Base-by-base conservation (phyloP, 92 coral and sea anemone species). In the Umimayanthus kanabou region DNA sequence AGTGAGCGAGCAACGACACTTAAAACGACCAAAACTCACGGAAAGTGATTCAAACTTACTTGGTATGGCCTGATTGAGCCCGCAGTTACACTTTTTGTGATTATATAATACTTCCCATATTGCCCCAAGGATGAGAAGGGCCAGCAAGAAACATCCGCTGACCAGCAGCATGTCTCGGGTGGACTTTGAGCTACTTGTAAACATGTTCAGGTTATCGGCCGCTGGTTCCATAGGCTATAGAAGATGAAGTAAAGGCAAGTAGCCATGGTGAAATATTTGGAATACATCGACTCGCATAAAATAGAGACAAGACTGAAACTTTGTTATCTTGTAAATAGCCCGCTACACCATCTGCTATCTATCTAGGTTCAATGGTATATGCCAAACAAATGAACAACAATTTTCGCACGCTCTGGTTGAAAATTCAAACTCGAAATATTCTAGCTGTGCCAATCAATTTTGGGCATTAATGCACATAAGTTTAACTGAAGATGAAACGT, bases 161-260 rank as follows among this genome's bases (percentile, higher is more conserved):
- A 26, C 39, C 76, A 81, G 76, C n/a, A 81, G 49, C 85, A 66
- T 81, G 20, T 40, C 47, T 81, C 28, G 39, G 47, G 64, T 22
- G 28, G 76, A 37, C 39, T 40, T 69, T 69, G 85, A 81, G 22
- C 39, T 81, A 22, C 25, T 81, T 66, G 76, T 81, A 43, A 81
- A 81, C 85, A 81, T 64, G 37, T 70, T 29, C 57, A 81, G 58
- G 85, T 45, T 81, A 26, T 81, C 76, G 10, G 85, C 39, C 58
- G 85, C 85, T 42, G 85, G 76, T 39, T 40, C 85, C 85, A 69
- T 61, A 11, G 85, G 16, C 85, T 81, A n/a, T n/a, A 64, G n/a
- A 26, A 64, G 14, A 81, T 23, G 39, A 4, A 61, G 43, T 14
- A 64, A 81, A 58, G 10, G 5, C 58, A 20, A 42, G 18, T 55